Evolutionary conservation across 37 sponge, comb jelly and placozoan genomes (phyloP).

Genomic region (Eunapius fragilis): DNA sequence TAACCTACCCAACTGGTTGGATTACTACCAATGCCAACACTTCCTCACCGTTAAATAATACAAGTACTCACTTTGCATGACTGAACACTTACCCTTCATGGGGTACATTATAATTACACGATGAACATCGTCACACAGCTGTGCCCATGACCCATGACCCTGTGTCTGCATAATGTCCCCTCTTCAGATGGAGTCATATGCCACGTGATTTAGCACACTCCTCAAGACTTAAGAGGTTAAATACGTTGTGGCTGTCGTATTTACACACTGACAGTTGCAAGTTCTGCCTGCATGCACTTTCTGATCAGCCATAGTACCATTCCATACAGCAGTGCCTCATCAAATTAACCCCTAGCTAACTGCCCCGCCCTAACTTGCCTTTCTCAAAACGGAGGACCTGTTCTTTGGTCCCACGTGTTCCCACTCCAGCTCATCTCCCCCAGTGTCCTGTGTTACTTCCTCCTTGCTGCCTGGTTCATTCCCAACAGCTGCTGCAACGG

Average conservation of each 20-base stretch:
- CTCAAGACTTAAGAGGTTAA: neutral
- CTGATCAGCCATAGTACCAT: neutral
- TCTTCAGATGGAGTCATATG: neutral
- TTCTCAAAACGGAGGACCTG: conserved; percentile 89
- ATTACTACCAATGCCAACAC: too few relatives aligned
- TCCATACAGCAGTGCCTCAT: neutral
- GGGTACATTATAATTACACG: too few relatives aligned
- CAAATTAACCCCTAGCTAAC: neutral
- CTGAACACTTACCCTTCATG: too few relatives aligned
- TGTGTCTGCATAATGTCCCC: neutral
- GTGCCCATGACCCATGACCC: too few relatives aligned
- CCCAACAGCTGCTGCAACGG: conserved; percentile 10
- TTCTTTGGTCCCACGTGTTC: conserved; percentile 94
- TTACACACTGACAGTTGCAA: conserved; percentile 29
- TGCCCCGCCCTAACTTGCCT: conserved; percentile 22
- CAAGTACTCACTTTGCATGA: too few relatives aligned
- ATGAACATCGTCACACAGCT: too few relatives aligned
- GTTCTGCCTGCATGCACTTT: conserved; percentile 23
- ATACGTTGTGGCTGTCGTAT: conserved; percentile 28
- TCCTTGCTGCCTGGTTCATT: neutral
- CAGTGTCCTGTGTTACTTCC: neutral
- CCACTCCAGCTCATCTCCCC: conserved; percentile 72
- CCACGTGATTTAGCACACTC: neutral
- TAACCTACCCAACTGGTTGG: too few relatives aligned
- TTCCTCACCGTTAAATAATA: too few relatives aligned